Evolutionary conservation across 2,797 vertebrate species (phyloP).

Genomic region (Hydrolagus colliei): DNA sequence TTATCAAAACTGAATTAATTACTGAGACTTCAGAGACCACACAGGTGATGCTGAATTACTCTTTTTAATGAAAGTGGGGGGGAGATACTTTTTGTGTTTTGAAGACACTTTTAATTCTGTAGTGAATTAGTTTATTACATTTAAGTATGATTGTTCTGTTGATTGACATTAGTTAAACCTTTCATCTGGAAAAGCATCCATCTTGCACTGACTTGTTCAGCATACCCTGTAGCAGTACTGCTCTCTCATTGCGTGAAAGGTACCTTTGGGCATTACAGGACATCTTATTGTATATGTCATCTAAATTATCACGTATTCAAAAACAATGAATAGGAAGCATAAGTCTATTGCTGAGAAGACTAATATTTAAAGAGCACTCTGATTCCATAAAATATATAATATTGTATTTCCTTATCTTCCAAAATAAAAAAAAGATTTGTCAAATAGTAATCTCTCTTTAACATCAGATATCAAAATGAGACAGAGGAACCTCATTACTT

Average conservation of each 20-base stretch:
- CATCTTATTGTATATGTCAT: neutral
- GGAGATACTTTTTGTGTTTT: neutral
- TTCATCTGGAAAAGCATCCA: constrained; percentile 17
- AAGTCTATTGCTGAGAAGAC: no score
- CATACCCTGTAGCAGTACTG: neutral
- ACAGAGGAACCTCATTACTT: no score
- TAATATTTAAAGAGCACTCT: no score
- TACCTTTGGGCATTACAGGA: neutral
- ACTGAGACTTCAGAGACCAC: neutral
- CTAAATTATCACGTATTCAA: neutral
- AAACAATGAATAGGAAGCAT: neutral
- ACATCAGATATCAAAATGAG: no score
- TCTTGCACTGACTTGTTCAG: neutral
- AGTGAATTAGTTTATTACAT: no score
- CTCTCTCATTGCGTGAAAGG: neutral
- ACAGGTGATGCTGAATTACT: neutral
- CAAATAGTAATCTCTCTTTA: no score
- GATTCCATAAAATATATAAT: no score
- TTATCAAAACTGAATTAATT: no score
- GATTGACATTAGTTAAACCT: neutral
- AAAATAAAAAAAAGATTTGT: no score
- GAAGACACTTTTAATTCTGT: neutral
- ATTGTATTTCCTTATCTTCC: no score
- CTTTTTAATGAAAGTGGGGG: neutral
- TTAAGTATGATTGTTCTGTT: neutral